Base-by-base conservation (phyloP, 2,797 vertebrate species). In the Tamandua tetradactyla region DNA sequence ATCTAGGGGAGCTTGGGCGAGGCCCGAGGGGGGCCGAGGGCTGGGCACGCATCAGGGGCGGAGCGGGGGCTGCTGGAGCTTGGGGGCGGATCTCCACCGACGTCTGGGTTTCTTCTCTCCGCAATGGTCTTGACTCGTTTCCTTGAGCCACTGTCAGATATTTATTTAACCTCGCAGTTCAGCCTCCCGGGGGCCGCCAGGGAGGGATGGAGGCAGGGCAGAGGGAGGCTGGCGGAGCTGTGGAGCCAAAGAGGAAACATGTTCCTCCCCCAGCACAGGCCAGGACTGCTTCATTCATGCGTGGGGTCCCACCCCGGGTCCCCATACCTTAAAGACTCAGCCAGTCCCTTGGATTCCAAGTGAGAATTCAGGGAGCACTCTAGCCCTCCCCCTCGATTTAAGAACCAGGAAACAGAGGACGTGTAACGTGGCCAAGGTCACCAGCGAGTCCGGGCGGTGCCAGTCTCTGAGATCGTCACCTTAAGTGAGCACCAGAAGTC, bases 101-200 rank as follows among this genome's bases (percentile, higher is more conserved):
- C 98, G 97, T 98, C 98, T 98, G 98, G 85, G 94, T 98, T 98
- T 98, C 98, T 98, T 98, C 98, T 98, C 97, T 96, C 96, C 15
- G 97, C 90, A 81, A 13, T 85, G 84, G 95, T 97, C 97, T 96
- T 96, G 98, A 97, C 97, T 98, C 96, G 96, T 97, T 98, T 98
- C 97, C 98, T 97, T 96, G 93, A 98, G 97, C 97, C 85, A 18
- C 96, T 91, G 96, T 95, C 98, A 97, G 97, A 74, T 98, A 97
- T 98, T 98, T 98, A 97, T 91, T 98, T 98, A 98, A 98, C 98
- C 98, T 98, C 95, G 96, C 94, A 94, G 97, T 96, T 96, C 97
- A 40, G 27, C 97, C 96, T 97, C 87, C 62, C 76, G 10, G 97
- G 96, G 96, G 97, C 87, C 35, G 89, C 95, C 96, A 81, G 94